Base-by-base conservation (phyloP, 2,888 invertebrate species). In the Thera obeliscata region DNA sequence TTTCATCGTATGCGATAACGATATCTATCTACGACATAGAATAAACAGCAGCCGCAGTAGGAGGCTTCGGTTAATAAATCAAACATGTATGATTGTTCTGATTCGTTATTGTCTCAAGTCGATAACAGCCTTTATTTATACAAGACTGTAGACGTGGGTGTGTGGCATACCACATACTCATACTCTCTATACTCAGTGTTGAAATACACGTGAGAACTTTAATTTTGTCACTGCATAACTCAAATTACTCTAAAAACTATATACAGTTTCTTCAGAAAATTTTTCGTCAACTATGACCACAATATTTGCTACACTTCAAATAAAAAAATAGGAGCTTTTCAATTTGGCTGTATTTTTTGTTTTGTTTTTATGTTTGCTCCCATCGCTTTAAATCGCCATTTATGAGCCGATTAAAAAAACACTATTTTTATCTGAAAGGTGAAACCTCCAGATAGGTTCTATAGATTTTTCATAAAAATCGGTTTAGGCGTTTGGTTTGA, bases 41-140 rank as follows among this genome's bases (percentile, higher is more conserved):
- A 60, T 67, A 64, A 61, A 61, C 55, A 64, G 48, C 11, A 64
- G 61, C 64, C 11, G n/a, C 50, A 56, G 56, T 46, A 64, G 60
- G 67, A 63, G 78, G 81, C 81, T 80, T 81, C 81, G 84, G 81
- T 87, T 89, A 88, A 91, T 92, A 91, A 91, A 91, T 91, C 91
- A 91, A 90, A 87, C 83, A 89, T 81, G 77, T 71, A 75, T 79
- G 87, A 91, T 91, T 87, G 88, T 88, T 84, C 81, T 80, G 84
- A 87, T 87, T 87, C 86, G 84, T 88, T 90, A 90, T 90, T 91
- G 90, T 92, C 90, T 90, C 86, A 83, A 79, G 81, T 80, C 79
- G 82, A 86, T 87, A 87, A 86, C 87, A 88, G 76, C 72, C 71
- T 81, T 73, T 83, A 87, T 92, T 91, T 90, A 89, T 87, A 83